Conservation (phyloP, 2,888 invertebrate genomes). For the Clunio marinus region DNA sequence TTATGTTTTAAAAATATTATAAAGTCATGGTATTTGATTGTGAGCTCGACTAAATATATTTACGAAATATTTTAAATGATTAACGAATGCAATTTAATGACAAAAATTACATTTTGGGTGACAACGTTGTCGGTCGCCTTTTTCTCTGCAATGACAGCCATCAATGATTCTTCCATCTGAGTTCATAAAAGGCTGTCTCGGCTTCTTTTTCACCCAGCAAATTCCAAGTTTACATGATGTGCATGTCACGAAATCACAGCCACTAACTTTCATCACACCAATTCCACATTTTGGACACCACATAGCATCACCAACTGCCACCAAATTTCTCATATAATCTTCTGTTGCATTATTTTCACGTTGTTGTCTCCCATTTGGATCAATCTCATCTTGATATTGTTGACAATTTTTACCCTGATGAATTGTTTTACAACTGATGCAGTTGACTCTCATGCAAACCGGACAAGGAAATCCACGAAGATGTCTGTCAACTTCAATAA, state of each 20-base stretch:
- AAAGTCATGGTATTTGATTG: too few species aligned
- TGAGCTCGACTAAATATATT: too few species aligned
- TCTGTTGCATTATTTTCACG: constrained; percentile 51
- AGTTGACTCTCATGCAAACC: constrained; percentile 73
- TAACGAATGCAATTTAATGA: background rate
- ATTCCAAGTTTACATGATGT: constrained; percentile 91
- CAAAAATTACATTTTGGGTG: constrained; percentile 23
- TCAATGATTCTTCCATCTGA: background rate
- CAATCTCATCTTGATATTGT: constrained; percentile 67
- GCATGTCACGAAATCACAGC: constrained; percentile 89
- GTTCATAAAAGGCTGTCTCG: background rate
- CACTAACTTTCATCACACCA: constrained; percentile 83
- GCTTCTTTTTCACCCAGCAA: constrained; percentile 85
- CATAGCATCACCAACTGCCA: constrained; percentile 78
- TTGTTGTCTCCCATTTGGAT: constrained; percentile 53
- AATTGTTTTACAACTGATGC: constrained; percentile 81
- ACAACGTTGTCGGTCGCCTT: background rate
- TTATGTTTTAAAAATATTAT: too few species aligned
- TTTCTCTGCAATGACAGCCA: constrained; percentile 7
- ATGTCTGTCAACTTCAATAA: constrained; percentile 60
- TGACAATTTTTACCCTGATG: constrained; percentile 76
- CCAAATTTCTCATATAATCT: constrained; percentile 73
- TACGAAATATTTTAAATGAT: too few species aligned
- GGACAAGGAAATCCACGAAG: constrained; percentile 80
- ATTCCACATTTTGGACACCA: constrained; percentile 61